These are phyloP conservation scores for Lycaon pictus DNA, from an alignment of 2,113 vertebrate genomes.

Conservation along the genomic window DNA sequence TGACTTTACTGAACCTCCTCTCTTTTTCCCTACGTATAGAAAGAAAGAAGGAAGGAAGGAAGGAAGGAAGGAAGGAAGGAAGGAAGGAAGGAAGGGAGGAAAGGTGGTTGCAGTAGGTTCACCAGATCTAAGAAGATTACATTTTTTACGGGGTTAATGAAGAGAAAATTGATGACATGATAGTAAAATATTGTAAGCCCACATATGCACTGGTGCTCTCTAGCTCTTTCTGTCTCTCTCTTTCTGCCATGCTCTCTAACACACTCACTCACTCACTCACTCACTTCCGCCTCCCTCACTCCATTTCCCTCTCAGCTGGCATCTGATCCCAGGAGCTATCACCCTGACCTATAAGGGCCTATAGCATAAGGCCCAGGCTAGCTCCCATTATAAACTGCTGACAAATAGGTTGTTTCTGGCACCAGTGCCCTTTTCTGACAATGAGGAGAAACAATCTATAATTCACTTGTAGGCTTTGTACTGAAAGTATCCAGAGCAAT, in stretches of 20 bases:
- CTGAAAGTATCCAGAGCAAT: not conserved
- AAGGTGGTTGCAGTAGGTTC: not conserved
- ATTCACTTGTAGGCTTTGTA: not conserved
- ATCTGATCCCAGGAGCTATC: not conserved
- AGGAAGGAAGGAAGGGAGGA: not conserved
- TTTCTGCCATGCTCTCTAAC: not conserved
- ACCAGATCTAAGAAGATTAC: not conserved
- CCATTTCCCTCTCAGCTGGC: not conserved
- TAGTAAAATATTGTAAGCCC: not conserved
- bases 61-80: no score
- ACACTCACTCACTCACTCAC: no score
- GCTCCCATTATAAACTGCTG: no score
- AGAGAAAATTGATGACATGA: not conserved
- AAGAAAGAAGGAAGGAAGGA: not conserved
- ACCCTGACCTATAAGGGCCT: not conserved
- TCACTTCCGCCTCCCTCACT: not conserved
- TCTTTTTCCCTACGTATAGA: not conserved
- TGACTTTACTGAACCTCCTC: not conserved
- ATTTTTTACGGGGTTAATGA: not conserved
- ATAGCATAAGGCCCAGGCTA: not conserved
- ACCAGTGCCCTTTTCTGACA: not conserved
- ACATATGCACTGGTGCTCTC: not conserved
- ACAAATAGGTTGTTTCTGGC: not conserved
- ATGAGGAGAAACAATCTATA: not conserved
- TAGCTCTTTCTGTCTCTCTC: not conserved